Evolutionary conservation across 2,797 vertebrate species (phyloP), one percentile per base, ranked within the genome.

Genomic region (Hemibagrus guttatus): DNA sequence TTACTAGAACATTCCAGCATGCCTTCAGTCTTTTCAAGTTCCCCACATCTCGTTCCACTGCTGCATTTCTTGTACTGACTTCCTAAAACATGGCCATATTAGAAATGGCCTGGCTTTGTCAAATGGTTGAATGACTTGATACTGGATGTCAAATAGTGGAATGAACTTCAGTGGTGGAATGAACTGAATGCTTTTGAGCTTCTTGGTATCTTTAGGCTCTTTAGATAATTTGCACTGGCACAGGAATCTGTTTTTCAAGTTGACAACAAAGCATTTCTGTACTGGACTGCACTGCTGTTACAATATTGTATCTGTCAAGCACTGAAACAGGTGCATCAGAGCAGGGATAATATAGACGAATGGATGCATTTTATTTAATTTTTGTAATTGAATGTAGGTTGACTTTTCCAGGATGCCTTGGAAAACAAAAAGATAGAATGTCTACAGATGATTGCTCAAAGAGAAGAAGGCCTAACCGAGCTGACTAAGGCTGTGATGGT

Each of bases 361-460:
- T 28, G 52, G 52, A 58, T 78, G 6, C 6, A 12, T 21, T 78
- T 78, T 26, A 16, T 81, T 31, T 82, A 21, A 66, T 31, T 1
- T 46, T 64, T 82, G 26, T 31, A 66, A 82, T 12, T 82, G n/a
- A 56, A 9, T 39, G n/a, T 58, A 17, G 16, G 21, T 9, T 16
- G 4, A 59, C 6, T 21, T 75, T 75, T 0, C 3, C 72, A 87
- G 88, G 8, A 42, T 58, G 28, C 75, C 12, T 75, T 87, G 16
- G 69, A 59, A 31, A 72, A 42, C 28, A 81, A 42, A 31, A 85
- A 81, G 59, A 46, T 54, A 9, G 17, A n/a, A 9, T 86, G 84
- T 54, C 81, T 69, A 3, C 59, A 84, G 61, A 80, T 83, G 84
- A 87, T 84, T 58, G 35, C 74, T 52, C 26, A 84, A 28, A 56